Evolutionary conservation across 2,113 vertebrate genomes (phyloP).

Genomic region (Gymnorhina tibicen): DNA sequence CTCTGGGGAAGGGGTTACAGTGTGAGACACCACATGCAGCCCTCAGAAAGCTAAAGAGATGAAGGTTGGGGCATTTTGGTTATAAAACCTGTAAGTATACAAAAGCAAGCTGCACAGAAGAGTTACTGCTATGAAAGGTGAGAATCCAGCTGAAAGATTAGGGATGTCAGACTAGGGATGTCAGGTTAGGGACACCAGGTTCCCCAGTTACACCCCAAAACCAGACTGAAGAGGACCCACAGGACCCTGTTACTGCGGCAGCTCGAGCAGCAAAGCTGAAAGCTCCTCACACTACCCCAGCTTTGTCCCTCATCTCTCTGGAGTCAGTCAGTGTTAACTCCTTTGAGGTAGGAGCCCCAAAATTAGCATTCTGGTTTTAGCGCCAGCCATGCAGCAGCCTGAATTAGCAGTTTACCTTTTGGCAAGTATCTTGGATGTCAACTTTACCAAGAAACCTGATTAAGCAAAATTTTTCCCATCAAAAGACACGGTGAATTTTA

Average conservation of each 20-base stretch:
- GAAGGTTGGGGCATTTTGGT: neutral
- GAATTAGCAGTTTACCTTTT: constrained; percentile 8
- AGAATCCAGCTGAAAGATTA: neutral
- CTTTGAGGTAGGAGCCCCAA: neutral
- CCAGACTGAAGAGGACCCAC: neutral
- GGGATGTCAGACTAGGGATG: neutral
- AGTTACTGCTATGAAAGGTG: neutral
- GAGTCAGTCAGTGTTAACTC: neutral
- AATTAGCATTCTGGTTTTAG: constrained; percentile 20
- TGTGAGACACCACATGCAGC: neutral
- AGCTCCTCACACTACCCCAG: neutral
- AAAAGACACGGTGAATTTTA: neutral
- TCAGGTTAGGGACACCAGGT: neutral
- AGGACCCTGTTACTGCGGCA: neutral
- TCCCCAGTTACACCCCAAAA: neutral
- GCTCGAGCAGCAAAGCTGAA: neutral
- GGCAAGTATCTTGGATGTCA: neutral
- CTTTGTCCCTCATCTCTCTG: neutral
- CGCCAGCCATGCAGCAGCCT: neutral
- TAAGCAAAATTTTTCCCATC: neutral
- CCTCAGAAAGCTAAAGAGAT: neutral
- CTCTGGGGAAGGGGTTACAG: neutral
- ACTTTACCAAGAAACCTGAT: constrained; percentile 30
- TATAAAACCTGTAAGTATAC: neutral
- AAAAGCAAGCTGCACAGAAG: neutral